Base-by-base conservation (phyloP, 2,797 vertebrate species). In the Gymnoscopelus braueri region DNA sequence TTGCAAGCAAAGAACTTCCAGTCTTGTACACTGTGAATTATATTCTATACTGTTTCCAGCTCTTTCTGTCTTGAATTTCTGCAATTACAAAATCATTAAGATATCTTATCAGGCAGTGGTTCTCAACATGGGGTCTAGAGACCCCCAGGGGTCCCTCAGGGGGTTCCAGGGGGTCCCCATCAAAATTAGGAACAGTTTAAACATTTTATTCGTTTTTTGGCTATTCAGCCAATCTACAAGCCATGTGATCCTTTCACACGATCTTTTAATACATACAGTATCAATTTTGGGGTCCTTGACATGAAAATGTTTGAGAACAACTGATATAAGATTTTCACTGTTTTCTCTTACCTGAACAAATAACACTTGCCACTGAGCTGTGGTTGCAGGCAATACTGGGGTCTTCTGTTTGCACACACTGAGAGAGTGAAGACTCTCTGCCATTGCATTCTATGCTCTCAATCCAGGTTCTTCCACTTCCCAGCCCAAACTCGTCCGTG, bases 361-460 rank as follows among this genome's bases (percentile, higher is more conserved):
- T 0, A 15, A 91, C 75, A 44, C 89, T 87, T 51, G 89, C 88
- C 10, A 89, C 3, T 24, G 75, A 67, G 11, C 72, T 78, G 59
- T 9, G 3, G 66, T 91, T 91, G 78, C 91, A 92, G 3, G 56
- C 63, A 52, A 2, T 79, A 44, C 59, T 32, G 14, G 0, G 53
- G 14, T 60, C 77, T 2, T 66, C 11, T 24, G 12, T 66, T 6
- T 72, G 77, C 14, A 2, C 0, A 54, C 91, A 92, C 60, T 90
- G 77, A 57, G 12, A 44, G 3, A 91, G 48, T 0, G 78, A 67
- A 0, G 68, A 54, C 77, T 92, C 89, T 0, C 1, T 0, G 14
- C 90, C 88, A 5, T 0, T 72, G 74, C 91, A 92, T 69, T 82
- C 79, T 26, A 89, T 77, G 69, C 78, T 82, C 1, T 83, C 67